phyloP scores from a whole-genome alignment of 1,140 invertebrate genomes.

The Cyrtorhinus lividipennis region DNA sequence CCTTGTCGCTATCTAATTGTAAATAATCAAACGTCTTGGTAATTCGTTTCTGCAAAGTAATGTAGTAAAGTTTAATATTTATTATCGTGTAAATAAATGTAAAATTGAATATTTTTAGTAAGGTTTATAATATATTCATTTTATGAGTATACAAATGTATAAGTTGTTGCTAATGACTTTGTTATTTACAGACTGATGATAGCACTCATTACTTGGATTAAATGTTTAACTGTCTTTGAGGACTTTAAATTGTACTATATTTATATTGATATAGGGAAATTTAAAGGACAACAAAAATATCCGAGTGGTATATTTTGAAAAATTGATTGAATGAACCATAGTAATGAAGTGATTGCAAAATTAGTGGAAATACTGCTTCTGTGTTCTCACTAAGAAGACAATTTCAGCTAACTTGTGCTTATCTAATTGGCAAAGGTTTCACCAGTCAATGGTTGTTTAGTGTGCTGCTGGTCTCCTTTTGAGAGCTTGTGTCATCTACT shows the following conservation, averaged over 20 bases:
- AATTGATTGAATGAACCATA: neutral
- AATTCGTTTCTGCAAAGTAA: neutral
- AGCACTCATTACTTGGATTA: constrained; percentile 3
- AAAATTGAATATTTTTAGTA: constrained; percentile 8
- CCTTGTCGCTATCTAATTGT: neutral
- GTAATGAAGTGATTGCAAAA: neutral
- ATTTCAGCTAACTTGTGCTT: neutral
- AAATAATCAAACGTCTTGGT: neutral
- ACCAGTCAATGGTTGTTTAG: too few relatives aligned
- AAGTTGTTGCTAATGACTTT: constrained; percentile 8
- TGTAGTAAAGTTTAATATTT: neutral
- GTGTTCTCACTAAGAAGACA: neutral
- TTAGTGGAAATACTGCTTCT: neutral
- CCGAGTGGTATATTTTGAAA: neutral
- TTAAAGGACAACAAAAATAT: too few relatives aligned
- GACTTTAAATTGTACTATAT: constrained; percentile 7
- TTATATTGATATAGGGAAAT: constrained; percentile 2
- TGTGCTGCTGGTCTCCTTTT: too few relatives aligned
- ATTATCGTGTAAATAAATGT: neutral
- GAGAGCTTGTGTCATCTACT: too few relatives aligned
- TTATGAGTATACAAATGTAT: constrained; percentile 3
- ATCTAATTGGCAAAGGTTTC: too few relatives aligned
- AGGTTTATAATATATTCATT: constrained; percentile 4
- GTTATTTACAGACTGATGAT: constrained; percentile 8
- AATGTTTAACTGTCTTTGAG: constrained; percentile 1